Evolutionary conservation across 2,888 invertebrate species (phyloP), one percentile per base, ranked within the genome.

Genomic region (Agonopterix alstromeriana): DNA sequence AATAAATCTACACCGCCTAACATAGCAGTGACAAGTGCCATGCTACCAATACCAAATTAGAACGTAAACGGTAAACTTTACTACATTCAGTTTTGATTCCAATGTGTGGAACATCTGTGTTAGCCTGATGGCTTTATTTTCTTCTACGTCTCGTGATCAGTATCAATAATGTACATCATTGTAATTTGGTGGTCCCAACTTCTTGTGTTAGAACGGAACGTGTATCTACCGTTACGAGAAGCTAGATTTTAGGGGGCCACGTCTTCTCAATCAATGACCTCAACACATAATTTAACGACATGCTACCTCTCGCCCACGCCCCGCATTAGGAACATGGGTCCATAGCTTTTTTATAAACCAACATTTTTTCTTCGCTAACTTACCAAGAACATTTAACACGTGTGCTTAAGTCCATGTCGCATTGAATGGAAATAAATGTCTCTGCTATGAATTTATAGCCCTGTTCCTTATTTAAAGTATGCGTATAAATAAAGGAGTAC

Each of bases 241-340:
- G 27, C 27, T 27, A 27, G 27, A 27, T 27, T 27, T 27, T 27
- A 27, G 27, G 60, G 50, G 53, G 55, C 57, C 59, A 61, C 65
- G 66, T 72, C 70, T 70, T 69, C 69, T 76, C 77, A 80, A 82
- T 81, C 83, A 79, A 78, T 85, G 83, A 84, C 83, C 82, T 80
- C 81, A 70, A 57, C 72, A 70, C 66, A 71, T 79, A 75, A 77
- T 77, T 78, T 72, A 75, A 77, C 70, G 70, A 71, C 66, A 71
- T 69, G 71, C 79, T 78, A 71, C 77, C 66, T 75, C 70, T 67
- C 82, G 79, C 84, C 84, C 77, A 82, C 85, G 77, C 73, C 57
- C 63, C 64, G 60, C 61, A 67, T 62, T 66, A 65, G 59, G 63
- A 66, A 70, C 69, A 68, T 62, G 62, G 57, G 63, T 68, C 63